Percentiles rank a stretch among this genome's conserved stretches.
These are phyloP conservation scores for Pseudomyrmex concolor DNA, from an alignment of 1,140 invertebrate species.

Conservation along the genomic window DNA sequence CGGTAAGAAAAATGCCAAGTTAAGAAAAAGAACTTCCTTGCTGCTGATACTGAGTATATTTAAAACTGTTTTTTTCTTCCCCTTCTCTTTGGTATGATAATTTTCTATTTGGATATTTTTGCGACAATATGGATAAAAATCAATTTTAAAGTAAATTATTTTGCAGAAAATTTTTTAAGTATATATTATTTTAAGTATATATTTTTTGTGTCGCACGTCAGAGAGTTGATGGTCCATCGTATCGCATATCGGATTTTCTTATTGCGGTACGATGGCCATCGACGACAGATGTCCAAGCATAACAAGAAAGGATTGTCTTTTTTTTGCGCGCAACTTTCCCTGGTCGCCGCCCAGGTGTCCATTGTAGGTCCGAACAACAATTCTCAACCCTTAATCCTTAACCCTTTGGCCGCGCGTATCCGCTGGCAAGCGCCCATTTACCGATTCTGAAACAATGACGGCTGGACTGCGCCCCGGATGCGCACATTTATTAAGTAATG, in stretches of 20 bases:
- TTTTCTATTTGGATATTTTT: neutral
- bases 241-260: conserved; percentile 4
- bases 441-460: conserved; percentile 82
- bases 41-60: neutral
- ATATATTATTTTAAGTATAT: neutral
- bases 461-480: conserved; percentile 84
- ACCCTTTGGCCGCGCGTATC: conserved; percentile 79
- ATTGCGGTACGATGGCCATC: conserved; percentile 58
- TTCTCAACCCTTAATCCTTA: conserved; percentile 79
- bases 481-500: conserved; percentile 81
- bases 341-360: conserved; percentile 78
- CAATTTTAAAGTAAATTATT: neutral
- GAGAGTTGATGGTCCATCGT: conserved; percentile 45
- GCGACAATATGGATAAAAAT: neutral
- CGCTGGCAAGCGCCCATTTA: conserved; percentile 79
- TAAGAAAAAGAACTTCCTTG: conserved; percentile 55
- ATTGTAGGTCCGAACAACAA: conserved; percentile 74
- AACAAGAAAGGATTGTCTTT: conserved; percentile 70
- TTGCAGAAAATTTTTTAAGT: neutral
- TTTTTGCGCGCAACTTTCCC: conserved; percentile 68
- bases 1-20: conserved; percentile 15
- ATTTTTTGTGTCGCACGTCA: neutral
- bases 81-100: too few species aligned
- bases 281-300: conserved; percentile 72
- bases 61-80: too few species aligned